Percentiles rank a stretch among this genome's conserved stretches.
Conservation (phyloP, 2,113 vertebrate species). For the Pseudolaguvia tuberculata region DNA sequence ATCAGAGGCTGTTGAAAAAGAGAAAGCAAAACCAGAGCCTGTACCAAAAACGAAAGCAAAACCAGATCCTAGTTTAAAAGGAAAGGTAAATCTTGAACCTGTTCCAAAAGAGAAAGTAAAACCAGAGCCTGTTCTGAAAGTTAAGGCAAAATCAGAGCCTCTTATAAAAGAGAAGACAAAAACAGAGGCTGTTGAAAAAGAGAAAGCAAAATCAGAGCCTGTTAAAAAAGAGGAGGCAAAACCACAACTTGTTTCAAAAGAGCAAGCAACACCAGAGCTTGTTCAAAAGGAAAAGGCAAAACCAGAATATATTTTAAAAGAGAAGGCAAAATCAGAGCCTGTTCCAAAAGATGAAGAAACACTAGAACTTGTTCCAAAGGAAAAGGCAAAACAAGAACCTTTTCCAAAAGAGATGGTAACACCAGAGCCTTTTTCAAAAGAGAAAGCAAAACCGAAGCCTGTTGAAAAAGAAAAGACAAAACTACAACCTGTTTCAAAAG, state of each 20-base stretch:
- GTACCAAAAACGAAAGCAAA: background rate
- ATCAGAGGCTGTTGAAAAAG: conserved; percentile 19
- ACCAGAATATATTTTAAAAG: conserved; percentile 14
- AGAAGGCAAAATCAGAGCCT: conserved; percentile 43
- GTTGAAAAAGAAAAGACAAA: background rate
- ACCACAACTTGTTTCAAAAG: conserved; percentile 3
- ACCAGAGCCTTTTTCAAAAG: conserved; percentile 23
- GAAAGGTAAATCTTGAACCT: background rate
- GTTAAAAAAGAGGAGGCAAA: conserved; percentile 14
- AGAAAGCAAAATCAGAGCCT: conserved; percentile 11
- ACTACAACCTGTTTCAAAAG: background rate
- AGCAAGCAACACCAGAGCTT: background rate
- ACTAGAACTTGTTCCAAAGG: background rate
- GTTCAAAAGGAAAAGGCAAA: background rate
- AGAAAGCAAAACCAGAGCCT: background rate
- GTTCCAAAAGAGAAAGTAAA: background rate
- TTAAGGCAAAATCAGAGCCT: no score
- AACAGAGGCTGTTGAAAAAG: conserved; percentile 14
- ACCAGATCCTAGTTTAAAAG: background rate
- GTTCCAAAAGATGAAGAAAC: conserved; percentile 23
- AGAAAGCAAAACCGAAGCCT: background rate
- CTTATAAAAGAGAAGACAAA: conserved; percentile 34
- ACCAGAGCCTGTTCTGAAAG: background rate
- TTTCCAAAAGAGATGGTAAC: conserved; percentile 32
- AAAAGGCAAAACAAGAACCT: conserved; percentile 8